Evolutionary conservation across 2,888 invertebrate species (phyloP), one percentile per base, ranked within the genome.

Genomic region (Agrilus cyanescens): DNA sequence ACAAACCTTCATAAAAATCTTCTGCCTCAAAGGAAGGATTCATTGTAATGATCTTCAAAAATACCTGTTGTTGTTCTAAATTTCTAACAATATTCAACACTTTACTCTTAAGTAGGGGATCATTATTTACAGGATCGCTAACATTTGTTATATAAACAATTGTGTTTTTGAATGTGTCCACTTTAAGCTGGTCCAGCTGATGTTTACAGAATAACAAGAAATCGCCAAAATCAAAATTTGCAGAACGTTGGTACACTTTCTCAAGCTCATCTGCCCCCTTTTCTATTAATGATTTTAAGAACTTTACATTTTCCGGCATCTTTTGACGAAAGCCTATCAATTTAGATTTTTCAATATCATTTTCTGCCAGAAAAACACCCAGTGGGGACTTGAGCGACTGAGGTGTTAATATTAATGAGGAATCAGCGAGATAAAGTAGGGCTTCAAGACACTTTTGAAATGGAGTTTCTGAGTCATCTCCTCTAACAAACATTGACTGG

Each of bases 191-290:
- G 4, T 37, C 7, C 12, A 48, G 35, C 15, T 46, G 45, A 15
- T 45, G 45, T 44, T 44, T 48, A 32, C 46, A 48, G 3, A 48
- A 41, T 18, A 46, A 35, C 20, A 48, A 46, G 12, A 48, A 48
- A 32, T 46, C 45, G 2, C 33, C 48, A 20, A 48, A 37, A 41
- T 48, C 48, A 25, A 46, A 46, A 41, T 39, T 25, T n/a, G 33
- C 37, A 15, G 32, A 30, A 29, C 46, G 48, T 30, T 44, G 25
- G 30, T 43, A 48, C 10, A 40, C 37, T 4, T 31, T 8, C 25
- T 45, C 15, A 32, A 48, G 37, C 8, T 43, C 40, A 10, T 16
- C 29, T 38, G 33, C 38, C 7, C 33, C 14, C 6, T 37, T 20
- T 7, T 36, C 34, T 31, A 35, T 38, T 7, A 43, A 32, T 31